A percentile compares a stretch with the other conserved stretches of the same genome.
Evolutionary conservation across 2,888 invertebrate species (phyloP).

Genomic region (Oscheius sp.): DNA sequence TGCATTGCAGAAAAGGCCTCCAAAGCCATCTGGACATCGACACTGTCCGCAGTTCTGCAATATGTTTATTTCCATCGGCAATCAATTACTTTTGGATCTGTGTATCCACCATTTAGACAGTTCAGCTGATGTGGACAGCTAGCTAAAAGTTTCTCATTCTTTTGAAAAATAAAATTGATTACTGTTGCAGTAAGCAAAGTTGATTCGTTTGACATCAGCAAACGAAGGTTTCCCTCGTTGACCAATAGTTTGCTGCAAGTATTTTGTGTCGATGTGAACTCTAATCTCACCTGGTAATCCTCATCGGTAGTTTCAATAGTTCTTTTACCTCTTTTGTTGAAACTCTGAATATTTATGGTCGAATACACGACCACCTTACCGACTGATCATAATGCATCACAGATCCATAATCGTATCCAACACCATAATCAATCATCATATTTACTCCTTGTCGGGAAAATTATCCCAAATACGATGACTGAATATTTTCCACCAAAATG

Average conservation of each 20-base stretch:
- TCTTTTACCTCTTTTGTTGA: conserved; percentile 10
- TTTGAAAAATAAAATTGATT: neutral
- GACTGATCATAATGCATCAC: conserved; percentile 70
- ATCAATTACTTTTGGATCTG: conserved; percentile 61
- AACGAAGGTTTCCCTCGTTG: conserved; percentile 66
- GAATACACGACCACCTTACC: conserved; percentile 40
- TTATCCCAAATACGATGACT: conserved; percentile 23
- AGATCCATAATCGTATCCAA: conserved; percentile 68
- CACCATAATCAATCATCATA: conserved; percentile 61
- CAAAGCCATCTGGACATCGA: conserved; percentile 66
- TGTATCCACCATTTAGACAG: conserved; percentile 70
- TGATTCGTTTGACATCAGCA: conserved; percentile 69
- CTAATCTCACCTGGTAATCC: conserved; percentile 59
- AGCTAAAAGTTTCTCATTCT: conserved; percentile 37
- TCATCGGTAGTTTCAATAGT: conserved; percentile 62
- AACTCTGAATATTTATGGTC: conserved; percentile 4
- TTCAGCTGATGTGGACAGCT: conserved; percentile 45
- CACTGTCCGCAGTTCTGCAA: conserved; percentile 52
- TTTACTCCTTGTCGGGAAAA: conserved; percentile 64
- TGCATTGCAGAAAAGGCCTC: conserved; percentile 47
- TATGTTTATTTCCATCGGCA: neutral
- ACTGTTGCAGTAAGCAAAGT: conserved; percentile 69
- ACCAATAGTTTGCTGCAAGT: conserved; percentile 61
- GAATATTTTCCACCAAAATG: conserved; percentile 63
- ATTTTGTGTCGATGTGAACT: neutral